These are phyloP conservation scores for Petroica traversi DNA, from an alignment of 2,113 vertebrate species.

Conservation along the genomic window DNA sequence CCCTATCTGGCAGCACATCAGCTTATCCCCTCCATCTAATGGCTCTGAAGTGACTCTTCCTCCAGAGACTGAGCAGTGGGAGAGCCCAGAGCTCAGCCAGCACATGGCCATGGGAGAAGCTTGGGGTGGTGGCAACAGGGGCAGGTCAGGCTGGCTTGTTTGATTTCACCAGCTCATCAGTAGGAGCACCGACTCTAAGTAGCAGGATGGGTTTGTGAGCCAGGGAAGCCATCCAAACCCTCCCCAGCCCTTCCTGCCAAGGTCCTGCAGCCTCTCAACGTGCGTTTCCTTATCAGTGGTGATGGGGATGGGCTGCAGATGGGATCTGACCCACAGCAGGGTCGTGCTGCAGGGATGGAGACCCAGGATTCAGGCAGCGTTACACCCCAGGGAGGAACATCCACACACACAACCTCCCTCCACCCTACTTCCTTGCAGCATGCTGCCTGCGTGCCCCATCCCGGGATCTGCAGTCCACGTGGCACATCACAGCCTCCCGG, in stretches of 20 bases:
- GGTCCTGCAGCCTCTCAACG: background rate
- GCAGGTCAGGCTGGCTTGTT: background rate
- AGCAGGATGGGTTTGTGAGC: background rate
- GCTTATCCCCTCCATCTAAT: background rate
- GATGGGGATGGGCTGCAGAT: background rate
- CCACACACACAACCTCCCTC: background rate
- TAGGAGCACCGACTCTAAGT: background rate
- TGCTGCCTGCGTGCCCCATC: accelerated
- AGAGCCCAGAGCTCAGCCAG: background rate
- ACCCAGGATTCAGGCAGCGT: background rate
- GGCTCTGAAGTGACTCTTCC: background rate
- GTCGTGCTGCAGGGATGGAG: background rate
- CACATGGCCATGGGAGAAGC: background rate
- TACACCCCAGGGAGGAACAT: background rate
- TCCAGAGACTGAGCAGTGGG: background rate
- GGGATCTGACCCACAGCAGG: background rate
- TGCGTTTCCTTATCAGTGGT: background rate
- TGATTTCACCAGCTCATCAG: background rate
- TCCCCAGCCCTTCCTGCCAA: background rate
- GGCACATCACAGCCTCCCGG: background rate
- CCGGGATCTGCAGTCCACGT: background rate
- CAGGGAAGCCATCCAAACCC: background rate
- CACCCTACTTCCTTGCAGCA: background rate
- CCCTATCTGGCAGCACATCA: background rate
- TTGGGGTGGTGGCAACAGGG: background rate